Base-by-base conservation (phyloP, 2,113 vertebrate species). In the Sylvilagus bachmani region DNA sequence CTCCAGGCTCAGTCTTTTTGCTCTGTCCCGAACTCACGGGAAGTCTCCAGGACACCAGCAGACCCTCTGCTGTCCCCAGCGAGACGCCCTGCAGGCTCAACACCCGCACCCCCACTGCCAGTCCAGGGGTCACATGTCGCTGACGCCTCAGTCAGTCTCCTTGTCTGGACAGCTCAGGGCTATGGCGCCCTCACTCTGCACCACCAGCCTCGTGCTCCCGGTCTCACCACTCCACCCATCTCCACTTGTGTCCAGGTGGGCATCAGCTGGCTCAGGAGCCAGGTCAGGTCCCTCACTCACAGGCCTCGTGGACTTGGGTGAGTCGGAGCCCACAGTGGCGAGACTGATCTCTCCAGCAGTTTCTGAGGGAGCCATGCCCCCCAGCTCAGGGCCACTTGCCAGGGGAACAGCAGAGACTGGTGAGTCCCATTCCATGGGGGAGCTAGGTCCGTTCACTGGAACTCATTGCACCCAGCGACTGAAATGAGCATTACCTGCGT, bases 231-330 rank as follows among this genome's bases (percentile, higher is more conserved):
- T 17, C 14, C 49, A 29, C 25, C 29, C 58, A n/a, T 25, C 44
- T 29, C 22, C n/a, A 3, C 61, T 17, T 0, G 11, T 7, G 38
- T 69, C 82, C 53, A 31, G 1, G 24, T 0, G 1, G 2, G 33
- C 38, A 51, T 13, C 7, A 22, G 58, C 0, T 0, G 31, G 25
- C 7, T 7, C n/a, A n/a, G n/a, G n/a, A n/a, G n/a, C n/a, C n/a
- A n/a, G n/a, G n/a, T n/a, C n/a, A n/a, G 62, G 38, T 51, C 58
- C 31, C 29, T n/a, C 0, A 0, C 13, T 38, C 21, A 8, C 0
- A 4, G 14, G 0, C 55, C 55, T 58, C 1, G 1, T 5, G 10
- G 25, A 21, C 31, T 1, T 0, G 10, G 27, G 11, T 14, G 31
- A n/a, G 10, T 19, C 8, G 0, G 4, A 62, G 1, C 36, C n/a